Base-by-base conservation (phyloP, 2,888 invertebrate genomes). In the Microchrysa polita region DNA sequence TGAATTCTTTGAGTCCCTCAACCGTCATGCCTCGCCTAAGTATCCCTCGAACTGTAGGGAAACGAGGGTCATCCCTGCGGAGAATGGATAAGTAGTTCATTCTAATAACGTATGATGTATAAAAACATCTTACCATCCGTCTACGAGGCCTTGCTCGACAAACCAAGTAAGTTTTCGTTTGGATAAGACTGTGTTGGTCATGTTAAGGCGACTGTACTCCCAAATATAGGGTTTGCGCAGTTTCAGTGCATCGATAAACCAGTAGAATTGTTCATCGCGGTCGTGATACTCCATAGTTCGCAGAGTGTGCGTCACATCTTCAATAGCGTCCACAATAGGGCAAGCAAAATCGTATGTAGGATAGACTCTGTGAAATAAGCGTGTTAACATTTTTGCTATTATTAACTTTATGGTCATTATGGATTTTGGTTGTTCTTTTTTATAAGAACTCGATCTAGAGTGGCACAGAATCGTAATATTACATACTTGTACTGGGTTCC, bases 311-410 rank as follows among this genome's bases (percentile, higher is more conserved):
- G 99, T 99, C 18, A 99, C 97, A 72, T 94, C 93, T 87, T 99
- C 99, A 67, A 98, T 88, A 16, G 97, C 93, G 85, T 99, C 99
- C 67, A 99, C 98, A 81, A 99, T 97, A 0, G 99, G 99, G 82
- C 99, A 99, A 0, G 99, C 98, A 87, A 99, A 99, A 86, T 99
- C 99, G 82, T 99, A 99, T 0, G 99, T 99, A 22, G 99, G 99
- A 85, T 99, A 99, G 0, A 97, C 98, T 81, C 97, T 97, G 27
- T 7, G n/a, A 84, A 20, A 73, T 14, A 40, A 55, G 57, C 7
- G 27, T 34, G 4, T 34, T 34, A 34, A 34, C 27, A n/a, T n/a
- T n/a, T n/a, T n/a, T n/a, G n/a, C n/a, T n/a, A n/a, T n/a, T n/a
- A n/a, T 7, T 34, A 34, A 34, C 27, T 34, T 7, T 34, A 34